phyloP scores from a whole-genome alignment of 2,888 invertebrate species.

The Malthinus seriepunctatus region DNA sequence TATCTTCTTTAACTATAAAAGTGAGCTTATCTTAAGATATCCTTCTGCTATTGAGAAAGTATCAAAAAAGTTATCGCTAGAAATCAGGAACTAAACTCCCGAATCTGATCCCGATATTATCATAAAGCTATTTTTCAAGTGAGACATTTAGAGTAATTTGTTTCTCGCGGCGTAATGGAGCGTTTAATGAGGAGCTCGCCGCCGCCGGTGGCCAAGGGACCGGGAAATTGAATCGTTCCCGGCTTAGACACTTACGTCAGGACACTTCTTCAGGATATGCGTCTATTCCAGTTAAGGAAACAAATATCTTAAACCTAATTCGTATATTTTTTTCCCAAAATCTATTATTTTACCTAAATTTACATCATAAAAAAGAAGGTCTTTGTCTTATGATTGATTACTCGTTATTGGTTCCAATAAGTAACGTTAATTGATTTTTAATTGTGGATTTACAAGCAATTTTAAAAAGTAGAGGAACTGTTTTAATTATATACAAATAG shows the following conservation, averaged over 20 bases:
- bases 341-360: too few relatives aligned
- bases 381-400: too few relatives aligned
- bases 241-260: slow-evolving; percentile 44
- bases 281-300: slow-evolving; percentile 24
- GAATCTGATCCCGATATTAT: slow-evolving; percentile 43
- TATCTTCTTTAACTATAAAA: not conserved
- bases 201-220: slow-evolving; percentile 54
- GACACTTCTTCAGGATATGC: slow-evolving; percentile 35
- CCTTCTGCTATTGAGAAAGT: slow-evolving; percentile 1
- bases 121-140: slow-evolving; percentile 50
- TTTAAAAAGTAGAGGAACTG: too few relatives aligned
- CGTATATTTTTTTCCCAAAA: too few relatives aligned
- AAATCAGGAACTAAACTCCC: slow-evolving; percentile 34
- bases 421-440: too few relatives aligned
- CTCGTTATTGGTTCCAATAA: too few relatives aligned
- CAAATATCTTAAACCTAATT: slow-evolving; percentile 3
- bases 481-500: too few relatives aligned
- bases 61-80: slow-evolving; percentile 19
- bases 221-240: slow-evolving; percentile 56
- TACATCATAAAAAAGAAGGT: too few relatives aligned
- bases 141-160: slow-evolving; percentile 54
- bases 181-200: slow-evolving; percentile 56
- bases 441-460: too few relatives aligned
- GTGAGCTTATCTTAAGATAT: not conserved
- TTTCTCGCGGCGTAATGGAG: slow-evolving; percentile 56